Conservation (phyloP, 2,888 invertebrate genomes). For the Dryadula phaetusa region DNA sequence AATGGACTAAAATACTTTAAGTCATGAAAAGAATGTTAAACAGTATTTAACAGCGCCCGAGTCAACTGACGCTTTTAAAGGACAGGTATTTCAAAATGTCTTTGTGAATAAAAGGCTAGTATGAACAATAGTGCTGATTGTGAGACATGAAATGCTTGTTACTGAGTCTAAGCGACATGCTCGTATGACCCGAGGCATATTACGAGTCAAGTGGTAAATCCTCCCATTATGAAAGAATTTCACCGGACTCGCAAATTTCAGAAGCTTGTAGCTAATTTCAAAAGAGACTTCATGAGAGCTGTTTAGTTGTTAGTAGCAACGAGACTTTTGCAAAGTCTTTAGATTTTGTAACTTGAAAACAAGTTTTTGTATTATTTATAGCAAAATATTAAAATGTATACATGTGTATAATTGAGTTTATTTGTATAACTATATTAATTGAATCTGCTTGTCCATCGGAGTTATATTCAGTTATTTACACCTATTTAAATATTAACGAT, state of each 20-base stretch:
- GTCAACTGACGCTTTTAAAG: constrained; percentile 31
- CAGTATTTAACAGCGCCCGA: constrained; percentile 21
- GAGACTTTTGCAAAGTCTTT: neutral
- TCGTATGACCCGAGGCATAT: constrained; percentile 28
- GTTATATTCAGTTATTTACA: neutral
- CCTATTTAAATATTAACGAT: neutral
- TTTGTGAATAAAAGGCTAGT: constrained; percentile 39
- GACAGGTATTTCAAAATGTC: constrained; percentile 37
- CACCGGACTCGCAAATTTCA: constrained; percentile 7
- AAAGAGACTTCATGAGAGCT: neutral
- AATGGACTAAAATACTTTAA: constrained; percentile 17
- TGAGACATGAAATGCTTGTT: constrained; percentile 43
- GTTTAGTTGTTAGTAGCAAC: neutral
- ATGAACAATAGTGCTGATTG: constrained; percentile 46
- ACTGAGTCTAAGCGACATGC: constrained; percentile 35
- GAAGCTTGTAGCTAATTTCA: neutral
- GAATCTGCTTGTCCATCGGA: neutral
- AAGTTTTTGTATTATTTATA: neutral
- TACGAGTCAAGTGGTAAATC: constrained; percentile 30
- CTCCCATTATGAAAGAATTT: constrained; percentile 24
- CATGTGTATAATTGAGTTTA: neutral
- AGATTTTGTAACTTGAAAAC: neutral
- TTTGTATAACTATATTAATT: neutral
- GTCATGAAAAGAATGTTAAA: constrained; percentile 27
- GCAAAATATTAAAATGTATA: neutral